phyloP scores from a whole-genome alignment of 2,113 vertebrate species.

The Dicrurus megarhynchus region DNA sequence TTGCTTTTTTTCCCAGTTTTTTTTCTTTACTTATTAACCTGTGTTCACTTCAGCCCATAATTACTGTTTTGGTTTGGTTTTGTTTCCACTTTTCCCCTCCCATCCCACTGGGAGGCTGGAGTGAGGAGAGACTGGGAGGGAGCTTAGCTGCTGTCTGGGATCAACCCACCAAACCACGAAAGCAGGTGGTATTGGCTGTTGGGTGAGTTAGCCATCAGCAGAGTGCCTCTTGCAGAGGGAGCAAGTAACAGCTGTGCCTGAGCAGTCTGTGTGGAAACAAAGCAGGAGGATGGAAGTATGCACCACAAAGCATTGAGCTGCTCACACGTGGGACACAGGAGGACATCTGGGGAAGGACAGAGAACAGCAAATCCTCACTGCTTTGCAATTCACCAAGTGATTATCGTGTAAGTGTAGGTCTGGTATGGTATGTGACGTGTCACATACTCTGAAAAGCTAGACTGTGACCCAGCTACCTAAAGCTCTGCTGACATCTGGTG shows the following conservation, averaged over 20 bases:
- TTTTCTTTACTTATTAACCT: not conserved
- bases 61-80: not conserved
- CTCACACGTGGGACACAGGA: not conserved
- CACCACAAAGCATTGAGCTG: not conserved
- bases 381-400: not conserved
- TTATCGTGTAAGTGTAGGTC: not conserved
- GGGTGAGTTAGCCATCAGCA: not conserved
- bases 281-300: not conserved
- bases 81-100: not conserved
- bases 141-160: not conserved
- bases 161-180: not conserved
- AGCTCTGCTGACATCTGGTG: slow-evolving; percentile 20
- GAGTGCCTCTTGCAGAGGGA: not conserved
- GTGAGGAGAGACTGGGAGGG: not conserved
- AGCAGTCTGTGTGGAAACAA: not conserved
- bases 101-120: not conserved
- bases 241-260: not conserved
- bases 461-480: not conserved
- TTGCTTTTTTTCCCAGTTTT: not conserved
- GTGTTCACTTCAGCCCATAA: not conserved
- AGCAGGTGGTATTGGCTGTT: not conserved
- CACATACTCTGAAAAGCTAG: not conserved
- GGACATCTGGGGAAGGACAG: not conserved
- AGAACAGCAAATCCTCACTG: not conserved
- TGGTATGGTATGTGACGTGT: accelerated